These are phyloP conservation scores for Oscheius myriophilus DNA, from an alignment of 2,888 invertebrate genomes.

Conservation along the genomic window DNA sequence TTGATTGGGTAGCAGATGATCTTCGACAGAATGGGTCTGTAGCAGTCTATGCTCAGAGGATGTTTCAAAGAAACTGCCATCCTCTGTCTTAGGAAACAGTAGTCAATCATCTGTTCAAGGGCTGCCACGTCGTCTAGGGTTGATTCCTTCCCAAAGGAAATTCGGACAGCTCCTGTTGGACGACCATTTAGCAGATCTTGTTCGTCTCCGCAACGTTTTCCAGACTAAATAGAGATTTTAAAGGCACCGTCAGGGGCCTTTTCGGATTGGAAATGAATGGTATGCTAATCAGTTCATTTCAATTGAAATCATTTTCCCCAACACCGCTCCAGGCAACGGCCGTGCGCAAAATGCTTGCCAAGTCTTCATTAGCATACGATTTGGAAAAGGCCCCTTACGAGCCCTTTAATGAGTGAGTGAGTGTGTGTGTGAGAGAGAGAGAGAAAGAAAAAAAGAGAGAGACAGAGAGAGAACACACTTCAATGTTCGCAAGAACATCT, in stretches of 20 bases:
- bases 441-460: too few relatives aligned
- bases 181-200: slow-evolving; percentile 76
- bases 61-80: not conserved
- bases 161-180: slow-evolving; percentile 90
- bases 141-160: slow-evolving; percentile 92
- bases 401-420: too few relatives aligned
- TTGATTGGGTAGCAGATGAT: slow-evolving; percentile 62
- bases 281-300: too few relatives aligned
- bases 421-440: too few relatives aligned
- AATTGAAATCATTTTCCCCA: too few relatives aligned
- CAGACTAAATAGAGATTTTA: slow-evolving; percentile 42
- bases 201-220: slow-evolving; percentile 67
- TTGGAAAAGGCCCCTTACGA: too few relatives aligned
- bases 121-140: slow-evolving; percentile 74
- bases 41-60: slow-evolving; percentile 12
- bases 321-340: too few relatives aligned
- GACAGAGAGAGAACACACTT: slow-evolving; percentile 25
- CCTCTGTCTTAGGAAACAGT: slow-evolving; percentile 50
- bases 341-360: too few relatives aligned
- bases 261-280: not conserved
- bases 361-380: too few relatives aligned
- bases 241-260: too few relatives aligned
- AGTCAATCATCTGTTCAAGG: slow-evolving; percentile 58
- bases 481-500: slow-evolving; percentile 38
- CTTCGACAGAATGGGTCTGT: slow-evolving; percentile 22